Evolutionary conservation across 2,888 invertebrate species (phyloP).

Genomic region (Caenorhabditis uteleia): DNA sequence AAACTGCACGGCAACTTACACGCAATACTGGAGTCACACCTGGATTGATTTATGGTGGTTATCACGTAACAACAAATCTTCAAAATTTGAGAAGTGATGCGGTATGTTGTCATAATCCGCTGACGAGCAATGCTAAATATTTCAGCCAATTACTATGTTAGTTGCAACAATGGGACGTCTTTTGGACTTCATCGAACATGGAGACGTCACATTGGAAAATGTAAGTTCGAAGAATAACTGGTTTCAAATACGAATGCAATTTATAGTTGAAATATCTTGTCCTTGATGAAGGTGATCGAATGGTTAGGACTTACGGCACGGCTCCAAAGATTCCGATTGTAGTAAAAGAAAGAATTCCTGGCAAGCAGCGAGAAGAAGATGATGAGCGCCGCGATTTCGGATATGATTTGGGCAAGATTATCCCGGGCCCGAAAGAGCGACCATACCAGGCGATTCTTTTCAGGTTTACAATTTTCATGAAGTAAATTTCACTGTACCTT

Average conservation of each 20-base stretch:
- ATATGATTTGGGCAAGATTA: constrained; percentile 14
- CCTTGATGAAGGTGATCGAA: constrained; percentile 33
- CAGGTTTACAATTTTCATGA: constrained; percentile 7
- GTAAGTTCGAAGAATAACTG: too few relatives aligned
- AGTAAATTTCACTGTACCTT: background rate
- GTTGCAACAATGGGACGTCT: constrained; percentile 32
- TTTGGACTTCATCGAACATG: constrained; percentile 14
- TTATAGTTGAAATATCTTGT: constrained; percentile 15
- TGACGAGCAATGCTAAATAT: too few relatives aligned
- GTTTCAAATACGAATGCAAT: too few relatives aligned
- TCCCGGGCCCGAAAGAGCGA: constrained; percentile 13
- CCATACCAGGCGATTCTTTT: constrained; percentile 15
- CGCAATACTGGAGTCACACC: constrained; percentile 16
- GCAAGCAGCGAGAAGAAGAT: too few relatives aligned
- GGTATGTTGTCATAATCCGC: background rate
- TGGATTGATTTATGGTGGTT: constrained; percentile 23
- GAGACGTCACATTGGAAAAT: constrained; percentile 11
- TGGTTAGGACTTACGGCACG: constrained; percentile 17
- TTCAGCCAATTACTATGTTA: too few relatives aligned
- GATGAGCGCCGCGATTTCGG: too few relatives aligned
- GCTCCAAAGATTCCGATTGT: too few relatives aligned
- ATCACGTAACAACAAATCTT: constrained; percentile 14
- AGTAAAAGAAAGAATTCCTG: too few relatives aligned
- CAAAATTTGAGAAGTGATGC: constrained; percentile 22
- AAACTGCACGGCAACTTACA: constrained; percentile 19